Percentiles rank a stretch among this genome's conserved stretches.
phyloP scores from a whole-genome alignment of 2,888 invertebrate species.

The Mycalesis mineus region DNA sequence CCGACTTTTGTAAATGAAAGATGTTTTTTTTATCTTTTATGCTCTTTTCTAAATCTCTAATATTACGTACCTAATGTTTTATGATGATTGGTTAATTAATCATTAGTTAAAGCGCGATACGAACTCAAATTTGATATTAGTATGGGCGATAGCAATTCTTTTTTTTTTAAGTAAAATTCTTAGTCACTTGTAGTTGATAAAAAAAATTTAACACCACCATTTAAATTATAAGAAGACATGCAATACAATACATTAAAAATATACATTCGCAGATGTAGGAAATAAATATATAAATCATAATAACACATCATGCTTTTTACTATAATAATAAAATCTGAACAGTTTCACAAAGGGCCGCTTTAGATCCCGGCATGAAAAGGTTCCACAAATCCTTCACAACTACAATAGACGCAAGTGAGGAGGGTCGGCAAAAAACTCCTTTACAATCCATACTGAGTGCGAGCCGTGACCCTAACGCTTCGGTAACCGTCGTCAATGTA shows the following conservation, averaged over 20 bases:
- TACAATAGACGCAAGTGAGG: conserved; percentile 21
- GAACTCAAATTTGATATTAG: no score
- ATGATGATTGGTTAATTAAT: no score
- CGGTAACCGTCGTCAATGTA: conserved; percentile 1
- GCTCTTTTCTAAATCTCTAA: no score
- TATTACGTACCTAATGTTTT: no score
- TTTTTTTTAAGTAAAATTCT: no score
- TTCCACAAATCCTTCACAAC: conserved; percentile 21
- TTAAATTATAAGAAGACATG: no score
- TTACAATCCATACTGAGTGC: background rate
- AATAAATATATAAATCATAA: conserved; percentile 1
- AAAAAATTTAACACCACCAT: no score
- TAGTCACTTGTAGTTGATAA: no score
- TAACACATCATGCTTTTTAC: conserved; percentile 18
- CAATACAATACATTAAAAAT: background rate
- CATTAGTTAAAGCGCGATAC: no score
- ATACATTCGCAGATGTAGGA: background rate
- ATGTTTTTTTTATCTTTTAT: no score
- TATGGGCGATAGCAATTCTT: no score
- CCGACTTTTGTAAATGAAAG: no score
- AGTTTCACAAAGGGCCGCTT: conserved; percentile 22
- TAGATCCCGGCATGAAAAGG: conserved; percentile 20
- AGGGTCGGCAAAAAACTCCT: conserved; percentile 23
- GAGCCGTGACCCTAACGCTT: background rate
- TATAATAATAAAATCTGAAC: conserved; percentile 29